These are phyloP conservation scores for Aleiodes testaceus DNA, from an alignment of 2,888 invertebrate species.

Conservation along the genomic window DNA sequence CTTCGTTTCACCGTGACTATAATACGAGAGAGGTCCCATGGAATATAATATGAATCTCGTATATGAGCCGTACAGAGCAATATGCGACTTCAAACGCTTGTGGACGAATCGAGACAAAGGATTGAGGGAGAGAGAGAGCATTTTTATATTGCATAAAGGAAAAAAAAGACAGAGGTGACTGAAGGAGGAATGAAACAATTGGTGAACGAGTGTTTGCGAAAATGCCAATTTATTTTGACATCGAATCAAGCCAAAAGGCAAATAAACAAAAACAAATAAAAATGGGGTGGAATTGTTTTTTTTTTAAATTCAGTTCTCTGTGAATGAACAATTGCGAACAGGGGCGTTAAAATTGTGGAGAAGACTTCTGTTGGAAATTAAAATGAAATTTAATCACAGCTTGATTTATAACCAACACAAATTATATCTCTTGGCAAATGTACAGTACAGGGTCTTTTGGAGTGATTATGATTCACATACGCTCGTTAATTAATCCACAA, in stretches of 20 bases:
- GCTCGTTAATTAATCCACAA: constrained; percentile 7
- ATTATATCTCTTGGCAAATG: constrained; percentile 26
- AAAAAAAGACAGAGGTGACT: constrained; percentile 9
- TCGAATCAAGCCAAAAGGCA: constrained; percentile 22
- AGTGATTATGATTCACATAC: constrained; percentile 26
- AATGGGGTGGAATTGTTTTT: constrained; percentile 8
- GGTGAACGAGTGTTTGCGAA: constrained; percentile 31
- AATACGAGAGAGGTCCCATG: constrained; percentile 18
- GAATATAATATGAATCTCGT: constrained; percentile 28
- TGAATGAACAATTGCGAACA: constrained; percentile 9
- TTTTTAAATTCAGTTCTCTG: not conserved
- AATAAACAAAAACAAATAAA: constrained; percentile 28
- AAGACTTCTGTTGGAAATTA: constrained; percentile 45
- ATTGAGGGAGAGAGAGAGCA: not conserved
- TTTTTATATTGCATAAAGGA: constrained; percentile 6
- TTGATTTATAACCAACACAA: constrained; percentile 48
- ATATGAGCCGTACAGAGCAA: constrained; percentile 26
- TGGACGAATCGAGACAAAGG: constrained; percentile 26
- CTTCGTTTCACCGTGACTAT: constrained; percentile 11
- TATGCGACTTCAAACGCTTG: constrained; percentile 31
- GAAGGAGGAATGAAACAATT: constrained; percentile 1
- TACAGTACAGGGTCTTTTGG: not conserved
- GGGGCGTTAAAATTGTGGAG: constrained; percentile 39
- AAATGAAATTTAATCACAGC: constrained; percentile 56
- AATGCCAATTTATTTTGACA: constrained; percentile 40